These are phyloP conservation scores for Mythimna albipuncta DNA, from an alignment of 2,888 invertebrate genomes.

Conservation along the genomic window DNA sequence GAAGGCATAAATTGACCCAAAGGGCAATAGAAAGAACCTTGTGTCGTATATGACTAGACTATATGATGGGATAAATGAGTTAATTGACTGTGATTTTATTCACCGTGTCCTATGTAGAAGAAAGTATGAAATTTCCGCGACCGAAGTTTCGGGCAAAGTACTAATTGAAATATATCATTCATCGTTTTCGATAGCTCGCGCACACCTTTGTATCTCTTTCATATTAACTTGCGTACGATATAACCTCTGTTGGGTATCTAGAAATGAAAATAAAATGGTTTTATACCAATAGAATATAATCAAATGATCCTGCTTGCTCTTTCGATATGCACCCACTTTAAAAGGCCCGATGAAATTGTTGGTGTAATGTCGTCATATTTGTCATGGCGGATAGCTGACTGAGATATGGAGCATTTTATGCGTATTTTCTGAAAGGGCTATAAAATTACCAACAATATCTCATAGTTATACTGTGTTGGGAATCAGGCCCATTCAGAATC, in stretches of 20 bases:
- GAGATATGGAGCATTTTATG: neutral
- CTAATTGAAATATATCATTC: no score
- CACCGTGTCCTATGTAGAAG: no score
- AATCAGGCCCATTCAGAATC: no score
- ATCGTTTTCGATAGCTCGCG: neutral
- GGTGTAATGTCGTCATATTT: conserved; percentile 2
- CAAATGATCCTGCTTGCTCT: neutral
- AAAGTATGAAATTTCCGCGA: no score
- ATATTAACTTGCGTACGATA: neutral
- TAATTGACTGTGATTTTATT: no score
- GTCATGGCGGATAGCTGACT: neutral
- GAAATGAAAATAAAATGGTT: neutral
- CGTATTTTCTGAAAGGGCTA: neutral
- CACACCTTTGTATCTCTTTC: neutral
- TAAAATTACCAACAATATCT: neutral
- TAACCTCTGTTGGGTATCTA: neutral
- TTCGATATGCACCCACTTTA: neutral
- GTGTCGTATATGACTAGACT: no score
- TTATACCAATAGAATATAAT: neutral
- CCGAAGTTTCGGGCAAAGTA: no score
- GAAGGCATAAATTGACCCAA: no score
- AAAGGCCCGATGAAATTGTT: neutral
- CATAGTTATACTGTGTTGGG: neutral
- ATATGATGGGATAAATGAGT: no score
- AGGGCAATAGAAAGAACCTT: no score